Evolutionary conservation across 1,140 invertebrate species (phyloP), one percentile per base, ranked within the genome.

Genomic region (Sminthurides bifidus): DNA sequence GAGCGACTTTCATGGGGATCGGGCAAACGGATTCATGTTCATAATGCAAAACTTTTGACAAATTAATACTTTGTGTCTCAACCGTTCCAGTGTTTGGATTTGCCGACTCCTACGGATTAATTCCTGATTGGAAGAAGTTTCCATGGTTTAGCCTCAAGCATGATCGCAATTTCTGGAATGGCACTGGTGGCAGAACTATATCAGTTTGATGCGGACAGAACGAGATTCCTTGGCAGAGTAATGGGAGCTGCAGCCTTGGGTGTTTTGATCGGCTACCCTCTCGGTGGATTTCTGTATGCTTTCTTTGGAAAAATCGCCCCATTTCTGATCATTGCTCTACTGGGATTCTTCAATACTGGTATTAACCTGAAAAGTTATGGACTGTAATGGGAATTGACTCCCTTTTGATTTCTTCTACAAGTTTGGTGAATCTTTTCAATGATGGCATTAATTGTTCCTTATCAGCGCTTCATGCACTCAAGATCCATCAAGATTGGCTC

Each of bases 111-210:
- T 91, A 86, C 70, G 73, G 75, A 37, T 69, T 81, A 0, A n/a
- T 68, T 92, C 24, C 79, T 92, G 52, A 61, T 89, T 12, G 89
- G 87, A 0, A 72, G 90, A 58, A 84, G 84, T 64, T 71, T 92
- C 29, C 89, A 93, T 73, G 90, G 90, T 1, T 71, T 90, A 40
- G 86, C 85, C 12, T 92, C 88, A 8, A 81, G 88, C 0, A 87
- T 83, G 54, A 81, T 87, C 52, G 78, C 79, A 15, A 81, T 88
- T 35, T 31, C 65, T 73, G 76, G 75, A 8, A 74, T 78, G 71
- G 73, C 73, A 19, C 62, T 76, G 48, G 70, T 78, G 3, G 76
- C 77, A 1, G 71, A 73, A 50, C 62, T 76, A 66, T 74, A 78
- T 69, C 70, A 75, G 24, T 72, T 75, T 40, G 79, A 78, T 58